phyloP scores from a whole-genome alignment of 2,888 invertebrate genomes.

The Yponomeuta plumbellus region DNA sequence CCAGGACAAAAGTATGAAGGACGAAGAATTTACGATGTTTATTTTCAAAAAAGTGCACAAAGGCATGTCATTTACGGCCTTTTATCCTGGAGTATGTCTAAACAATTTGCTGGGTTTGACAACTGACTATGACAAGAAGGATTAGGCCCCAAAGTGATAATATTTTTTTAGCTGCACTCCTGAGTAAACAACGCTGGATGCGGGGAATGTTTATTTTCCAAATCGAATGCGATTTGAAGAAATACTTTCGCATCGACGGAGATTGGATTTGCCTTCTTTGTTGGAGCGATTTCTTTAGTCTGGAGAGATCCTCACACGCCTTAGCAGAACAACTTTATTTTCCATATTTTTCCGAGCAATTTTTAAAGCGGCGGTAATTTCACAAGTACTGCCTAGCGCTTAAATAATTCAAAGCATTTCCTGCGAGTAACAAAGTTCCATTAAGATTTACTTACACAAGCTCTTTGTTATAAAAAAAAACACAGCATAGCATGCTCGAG shows the following conservation, averaged over 20 bases:
- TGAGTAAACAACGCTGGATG: slow-evolving; percentile 51
- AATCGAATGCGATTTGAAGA: slow-evolving; percentile 41
- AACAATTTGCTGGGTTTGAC: slow-evolving; percentile 66
- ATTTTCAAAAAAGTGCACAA: slow-evolving; percentile 56
- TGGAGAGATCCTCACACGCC: neutral
- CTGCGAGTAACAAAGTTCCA: slow-evolving; percentile 15
- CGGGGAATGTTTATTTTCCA: slow-evolving; percentile 37
- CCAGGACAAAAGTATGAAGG: slow-evolving; percentile 50
- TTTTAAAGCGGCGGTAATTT: neutral
- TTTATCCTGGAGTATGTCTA: slow-evolving; percentile 54
- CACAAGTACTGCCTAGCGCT: neutral
- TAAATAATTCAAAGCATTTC: slow-evolving; percentile 21
- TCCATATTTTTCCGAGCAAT: neutral
- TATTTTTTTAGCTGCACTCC: slow-evolving; percentile 61
- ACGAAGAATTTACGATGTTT: slow-evolving; percentile 63
- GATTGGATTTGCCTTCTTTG: slow-evolving; percentile 38
- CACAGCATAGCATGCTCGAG: slow-evolving; percentile 8
- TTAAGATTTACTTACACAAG: slow-evolving; percentile 4
- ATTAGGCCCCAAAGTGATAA: slow-evolving; percentile 41
- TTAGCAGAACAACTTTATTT: slow-evolving; percentile 4
- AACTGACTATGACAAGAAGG: slow-evolving; percentile 56
- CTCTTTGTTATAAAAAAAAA: slow-evolving; percentile 10
- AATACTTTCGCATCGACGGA: slow-evolving; percentile 50
- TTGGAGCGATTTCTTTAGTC: slow-evolving; percentile 20
- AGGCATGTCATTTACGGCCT: slow-evolving; percentile 58